A percentile compares a stretch with the other conserved stretches of the same genome.
Evolutionary conservation across 2,888 invertebrate genomes (phyloP).

Genomic region (Diaperis boleti): DNA sequence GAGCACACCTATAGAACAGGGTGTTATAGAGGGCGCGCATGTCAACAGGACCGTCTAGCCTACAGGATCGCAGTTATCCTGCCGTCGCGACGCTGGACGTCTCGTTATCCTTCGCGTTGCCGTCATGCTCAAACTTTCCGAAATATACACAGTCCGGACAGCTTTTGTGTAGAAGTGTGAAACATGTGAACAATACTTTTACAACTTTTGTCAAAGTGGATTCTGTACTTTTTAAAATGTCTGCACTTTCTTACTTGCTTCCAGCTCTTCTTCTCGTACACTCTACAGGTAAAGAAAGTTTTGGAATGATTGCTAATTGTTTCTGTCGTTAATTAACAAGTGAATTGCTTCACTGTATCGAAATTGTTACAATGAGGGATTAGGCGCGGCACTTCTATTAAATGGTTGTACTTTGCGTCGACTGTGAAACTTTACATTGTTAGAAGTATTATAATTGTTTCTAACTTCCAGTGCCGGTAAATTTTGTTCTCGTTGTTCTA

Average conservation of each 20-base stretch:
- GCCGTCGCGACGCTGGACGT: conserved; percentile 52
- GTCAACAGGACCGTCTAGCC: conserved; percentile 48
- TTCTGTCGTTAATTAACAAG: conserved; percentile 5
- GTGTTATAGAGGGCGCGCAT: conserved; percentile 51
- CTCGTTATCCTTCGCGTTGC: conserved; percentile 41
- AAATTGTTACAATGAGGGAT: conserved; percentile 19
- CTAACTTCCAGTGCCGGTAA: not conserved
- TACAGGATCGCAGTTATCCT: conserved; percentile 51
- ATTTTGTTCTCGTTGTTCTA: not conserved
- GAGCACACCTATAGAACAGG: conserved; percentile 39
- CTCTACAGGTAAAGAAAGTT: conserved; percentile 46
- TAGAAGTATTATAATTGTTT: not conserved
- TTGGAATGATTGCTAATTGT: not conserved
- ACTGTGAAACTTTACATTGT: conserved; percentile 17
- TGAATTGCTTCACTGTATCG: conserved; percentile 18
- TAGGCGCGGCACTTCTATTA: not conserved
- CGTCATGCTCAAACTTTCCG: conserved; percentile 18
- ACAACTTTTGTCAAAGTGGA: conserved; percentile 25
- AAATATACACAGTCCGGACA: conserved; percentile 28
- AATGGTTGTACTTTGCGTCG: conserved; percentile 18
- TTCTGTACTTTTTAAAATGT: conserved; percentile 47
- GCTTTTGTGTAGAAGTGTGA: conserved; percentile 28
- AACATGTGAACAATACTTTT: conserved; percentile 45
- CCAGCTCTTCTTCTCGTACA: conserved; percentile 47
- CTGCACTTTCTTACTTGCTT: conserved; percentile 45